A percentile compares a stretch with the other conserved stretches of the same genome.
These are phyloP conservation scores for Druon quercuslanigerum DNA, from an alignment of 1,140 invertebrate genomes.

Conservation along the genomic window DNA sequence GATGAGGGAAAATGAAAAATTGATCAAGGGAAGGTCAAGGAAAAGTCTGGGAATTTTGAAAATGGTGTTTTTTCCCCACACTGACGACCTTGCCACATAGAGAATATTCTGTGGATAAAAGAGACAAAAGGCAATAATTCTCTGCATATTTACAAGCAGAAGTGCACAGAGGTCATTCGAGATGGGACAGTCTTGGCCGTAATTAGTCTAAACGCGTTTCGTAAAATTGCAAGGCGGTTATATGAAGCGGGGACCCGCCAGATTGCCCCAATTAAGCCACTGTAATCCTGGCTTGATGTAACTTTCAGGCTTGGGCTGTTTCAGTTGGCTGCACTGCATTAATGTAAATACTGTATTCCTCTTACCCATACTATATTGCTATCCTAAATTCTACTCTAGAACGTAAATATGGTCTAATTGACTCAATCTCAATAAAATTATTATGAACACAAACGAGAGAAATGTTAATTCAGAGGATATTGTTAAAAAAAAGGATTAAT, in stretches of 20 bases:
- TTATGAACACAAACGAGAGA: background rate
- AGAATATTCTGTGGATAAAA: background rate
- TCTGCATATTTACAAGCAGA: background rate
- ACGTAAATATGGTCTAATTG: conserved; percentile 2
- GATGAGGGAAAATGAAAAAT: too few relatives aligned
- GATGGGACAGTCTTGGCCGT: background rate
- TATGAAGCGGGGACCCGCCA: background rate
- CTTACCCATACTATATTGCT: background rate
- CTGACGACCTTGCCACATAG: background rate
- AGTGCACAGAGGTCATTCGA: background rate
- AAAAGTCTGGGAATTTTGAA: too few relatives aligned
- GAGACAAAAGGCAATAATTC: background rate
- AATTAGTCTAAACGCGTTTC: background rate
- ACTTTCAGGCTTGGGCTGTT: background rate
- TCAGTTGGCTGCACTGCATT: conserved; percentile 7
- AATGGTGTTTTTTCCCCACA: too few relatives aligned
- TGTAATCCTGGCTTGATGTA: background rate
- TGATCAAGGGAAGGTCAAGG: too few relatives aligned
- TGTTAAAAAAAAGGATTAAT: background rate
- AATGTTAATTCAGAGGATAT: background rate
- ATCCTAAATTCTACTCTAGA: background rate
- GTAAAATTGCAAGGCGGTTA: conserved; percentile 6
- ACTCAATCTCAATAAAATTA: background rate
- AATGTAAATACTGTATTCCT: conserved; percentile 16
- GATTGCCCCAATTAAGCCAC: background rate